Base-by-base conservation (phyloP, 2,888 invertebrate genomes). In the Calephelis perditalis region DNA sequence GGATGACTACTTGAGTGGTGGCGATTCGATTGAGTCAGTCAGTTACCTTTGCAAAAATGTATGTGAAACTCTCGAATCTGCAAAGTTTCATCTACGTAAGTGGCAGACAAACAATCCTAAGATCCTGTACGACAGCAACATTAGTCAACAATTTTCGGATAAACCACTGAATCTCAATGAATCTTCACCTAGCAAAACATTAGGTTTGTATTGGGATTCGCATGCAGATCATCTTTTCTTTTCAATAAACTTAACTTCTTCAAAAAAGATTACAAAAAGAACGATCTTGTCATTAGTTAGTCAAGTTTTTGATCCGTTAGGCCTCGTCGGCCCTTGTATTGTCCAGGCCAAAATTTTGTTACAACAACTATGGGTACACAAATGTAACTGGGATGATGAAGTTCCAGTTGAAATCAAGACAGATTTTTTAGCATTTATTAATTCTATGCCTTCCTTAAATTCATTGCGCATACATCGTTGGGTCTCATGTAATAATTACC, bases 1-100 rank as follows among this genome's bases (percentile, higher is more conserved):
- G 9, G 54, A 54, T 35, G 54, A 54, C 35, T 54, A 35, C 35
- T 54, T 54, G 54, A 54, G 54, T 8, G 54, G 54, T 7, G n/a
- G 36, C 9, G 35, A 7, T 35, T 54, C 54, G 3, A 26, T 54
- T 15, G 7, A 54, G 35, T 8, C 5, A 35, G 35, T n/a, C 11
- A n/a, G 26, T n/a, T 26, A 54, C n/a, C 54, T 36, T 15, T 54
- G 54, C 26, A 54, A 35, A 35, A 35, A 35, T 36, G 54, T 54
- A 7, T 35, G 7, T 8, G 11, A 54, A 12, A 9, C 10, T 12
- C 8, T 52, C 5, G 7, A 8, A 5, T 45, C 45, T 10, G 45
- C 45, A 9, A 45, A 45, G 10, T 45, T 45, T 45, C 7, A 45
- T 45, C 11, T 45, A 2, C 45, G 8, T 10, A 11, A 45, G 11